Conservation (phyloP, 2,113 vertebrate genomes). For the Melanotaenia duboulayi region DNA sequence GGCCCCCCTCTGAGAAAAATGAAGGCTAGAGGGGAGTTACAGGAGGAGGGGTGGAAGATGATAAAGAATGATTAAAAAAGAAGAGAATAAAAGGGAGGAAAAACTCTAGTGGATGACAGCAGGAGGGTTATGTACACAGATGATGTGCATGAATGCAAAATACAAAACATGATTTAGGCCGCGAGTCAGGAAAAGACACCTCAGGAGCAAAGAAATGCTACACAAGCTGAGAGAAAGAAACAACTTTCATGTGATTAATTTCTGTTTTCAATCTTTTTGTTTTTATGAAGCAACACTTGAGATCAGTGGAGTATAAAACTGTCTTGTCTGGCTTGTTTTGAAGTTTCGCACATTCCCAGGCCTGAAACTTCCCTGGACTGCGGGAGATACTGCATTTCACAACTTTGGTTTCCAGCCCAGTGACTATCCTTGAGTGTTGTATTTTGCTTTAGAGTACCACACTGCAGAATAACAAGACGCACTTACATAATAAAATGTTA, state of each 20-base stretch:
- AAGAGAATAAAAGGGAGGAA: slow-evolving; percentile 38
- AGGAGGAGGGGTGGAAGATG: slow-evolving; percentile 38
- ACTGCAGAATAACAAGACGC: too few species aligned
- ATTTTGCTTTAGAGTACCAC: too few species aligned
- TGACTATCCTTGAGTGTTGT: too few species aligned
- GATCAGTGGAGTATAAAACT: too few species aligned
- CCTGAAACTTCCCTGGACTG: too few species aligned
- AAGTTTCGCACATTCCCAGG: too few species aligned
- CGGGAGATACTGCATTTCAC: too few species aligned
- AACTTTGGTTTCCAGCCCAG: too few species aligned
- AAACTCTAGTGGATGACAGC: slow-evolving; percentile 44
- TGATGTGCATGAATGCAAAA: slow-evolving; percentile 26
- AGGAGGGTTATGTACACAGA: slow-evolving; percentile 38
- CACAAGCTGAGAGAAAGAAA: neutral
- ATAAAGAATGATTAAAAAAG: slow-evolving; percentile 44
- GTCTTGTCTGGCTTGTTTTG: too few species aligned
- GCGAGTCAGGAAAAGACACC: neutral
- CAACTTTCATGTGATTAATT: slow-evolving; percentile 23
- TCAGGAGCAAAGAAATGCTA: neutral
- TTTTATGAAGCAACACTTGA: too few species aligned
- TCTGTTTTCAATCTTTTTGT: slow-evolving; percentile 21
- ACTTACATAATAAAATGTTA: too few species aligned
- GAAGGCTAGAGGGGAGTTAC: slow-evolving; percentile 48
- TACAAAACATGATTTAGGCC: slow-evolving; percentile 15
- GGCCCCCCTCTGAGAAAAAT: slow-evolving; percentile 56